phyloP scores from a whole-genome alignment of 2,797 vertebrate genomes.

The Petrocephalus schoutedeni region DNA sequence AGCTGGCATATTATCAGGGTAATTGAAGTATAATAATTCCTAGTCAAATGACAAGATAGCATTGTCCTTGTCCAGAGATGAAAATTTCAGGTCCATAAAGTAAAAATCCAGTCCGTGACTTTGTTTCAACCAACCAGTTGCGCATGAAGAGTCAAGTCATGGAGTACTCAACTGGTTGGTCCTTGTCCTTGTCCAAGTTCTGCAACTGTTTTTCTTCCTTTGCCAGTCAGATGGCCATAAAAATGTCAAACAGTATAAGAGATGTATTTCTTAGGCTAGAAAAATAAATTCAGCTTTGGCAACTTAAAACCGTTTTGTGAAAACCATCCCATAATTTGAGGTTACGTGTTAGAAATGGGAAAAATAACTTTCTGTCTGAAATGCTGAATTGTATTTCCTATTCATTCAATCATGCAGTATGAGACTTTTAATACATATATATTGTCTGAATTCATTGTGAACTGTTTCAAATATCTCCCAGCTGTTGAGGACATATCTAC shows the following conservation, averaged over 20 bases:
- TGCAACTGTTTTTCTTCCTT: neutral
- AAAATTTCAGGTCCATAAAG: too few species aligned
- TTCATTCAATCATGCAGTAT: neutral
- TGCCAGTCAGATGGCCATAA: neutral
- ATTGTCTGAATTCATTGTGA: neutral
- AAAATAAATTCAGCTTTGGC: neutral
- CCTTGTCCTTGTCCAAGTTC: neutral
- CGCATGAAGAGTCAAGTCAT: too few species aligned
- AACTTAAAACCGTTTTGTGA: neutral
- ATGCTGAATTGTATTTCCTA: neutral
- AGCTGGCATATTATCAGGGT: neutral
- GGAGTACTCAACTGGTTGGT: too few species aligned
- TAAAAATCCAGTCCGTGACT: too few species aligned
- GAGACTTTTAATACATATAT: neutral
- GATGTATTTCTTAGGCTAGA: neutral
- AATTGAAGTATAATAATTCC: neutral
- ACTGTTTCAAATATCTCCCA: constrained; percentile 5
- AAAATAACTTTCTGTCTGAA: neutral
- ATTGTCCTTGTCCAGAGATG: neutral
- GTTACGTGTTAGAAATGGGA: neutral
- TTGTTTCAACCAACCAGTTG: too few species aligned
- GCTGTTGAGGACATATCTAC: neutral
- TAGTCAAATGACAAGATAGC: neutral
- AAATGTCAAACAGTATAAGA: neutral
- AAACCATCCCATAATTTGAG: neutral